These are phyloP conservation scores for Notolepis coatsorum DNA, from an alignment of 2,797 vertebrate species.

Conservation along the genomic window DNA sequence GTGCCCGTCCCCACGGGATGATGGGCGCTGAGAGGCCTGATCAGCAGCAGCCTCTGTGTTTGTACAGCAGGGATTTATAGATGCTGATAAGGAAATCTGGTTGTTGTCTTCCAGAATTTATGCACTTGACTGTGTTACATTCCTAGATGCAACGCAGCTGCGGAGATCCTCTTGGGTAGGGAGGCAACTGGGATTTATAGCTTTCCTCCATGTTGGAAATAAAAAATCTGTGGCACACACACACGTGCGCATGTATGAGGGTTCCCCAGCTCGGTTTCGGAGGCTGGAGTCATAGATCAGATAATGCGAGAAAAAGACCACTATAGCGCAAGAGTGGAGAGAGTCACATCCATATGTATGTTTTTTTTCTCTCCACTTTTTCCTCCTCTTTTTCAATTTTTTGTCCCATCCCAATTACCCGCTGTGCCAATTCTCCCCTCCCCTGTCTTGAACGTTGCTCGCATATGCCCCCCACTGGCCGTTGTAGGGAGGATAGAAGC, in stretches of 20 bases:
- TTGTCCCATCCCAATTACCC: too few species aligned
- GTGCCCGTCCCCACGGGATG: conserved; percentile 40
- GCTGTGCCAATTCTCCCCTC: too few species aligned
- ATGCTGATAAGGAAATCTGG: conserved; percentile 71
- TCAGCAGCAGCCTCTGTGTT: conserved; percentile 51
- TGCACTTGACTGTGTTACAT: conserved; percentile 64
- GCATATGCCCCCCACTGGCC: too few species aligned
- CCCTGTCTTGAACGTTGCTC: too few species aligned
- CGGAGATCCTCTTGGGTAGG: conserved; percentile 29
- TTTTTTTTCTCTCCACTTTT: too few species aligned
- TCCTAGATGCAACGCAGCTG: conserved; percentile 54
- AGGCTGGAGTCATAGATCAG: conserved; percentile 51
- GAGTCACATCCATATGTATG: conserved; percentile 28
- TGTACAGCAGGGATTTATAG: conserved; percentile 70
- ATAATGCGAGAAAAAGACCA: conserved; percentile 47
- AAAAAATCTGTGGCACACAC: conserved; percentile 52
- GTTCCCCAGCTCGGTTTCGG: conserved; percentile 22
- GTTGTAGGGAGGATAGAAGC: too few species aligned
- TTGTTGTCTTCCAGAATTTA: conserved; percentile 74
- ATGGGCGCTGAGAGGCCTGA: conserved; percentile 61
- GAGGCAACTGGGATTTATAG: conserved; percentile 61
- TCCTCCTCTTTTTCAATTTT: too few species aligned
- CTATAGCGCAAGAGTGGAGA: conserved; percentile 28
- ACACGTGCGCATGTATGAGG: conserved; percentile 29
- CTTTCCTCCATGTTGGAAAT: conserved; percentile 52